Evolutionary conservation across 2,888 invertebrate genomes (phyloP).

Genomic region (Napeogenes sylphis): DNA sequence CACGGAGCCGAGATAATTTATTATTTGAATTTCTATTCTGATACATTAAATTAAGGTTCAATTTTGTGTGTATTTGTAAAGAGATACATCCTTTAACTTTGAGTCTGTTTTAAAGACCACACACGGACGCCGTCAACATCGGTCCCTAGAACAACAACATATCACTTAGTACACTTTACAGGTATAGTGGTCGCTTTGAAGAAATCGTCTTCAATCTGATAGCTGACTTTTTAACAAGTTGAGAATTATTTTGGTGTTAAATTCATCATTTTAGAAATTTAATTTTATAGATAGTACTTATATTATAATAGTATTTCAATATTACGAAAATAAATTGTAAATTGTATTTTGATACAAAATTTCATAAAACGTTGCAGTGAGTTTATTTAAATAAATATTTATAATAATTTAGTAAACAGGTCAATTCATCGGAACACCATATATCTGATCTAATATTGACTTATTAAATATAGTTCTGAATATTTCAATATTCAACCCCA

Average conservation of each 20-base stretch:
- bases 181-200: constrained; percentile 68
- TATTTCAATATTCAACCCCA: constrained; percentile 7
- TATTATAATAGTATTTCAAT: neutral
- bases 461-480: too few species aligned
- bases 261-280: too few species aligned
- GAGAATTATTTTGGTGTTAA: neutral
- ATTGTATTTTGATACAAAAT: too few species aligned
- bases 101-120: constrained; percentile 57
- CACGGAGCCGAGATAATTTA: constrained; percentile 27
- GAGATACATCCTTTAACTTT: constrained; percentile 37
- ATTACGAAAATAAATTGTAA: too few species aligned
- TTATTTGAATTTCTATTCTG: constrained; percentile 35
- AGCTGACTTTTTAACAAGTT: constrained; percentile 23
- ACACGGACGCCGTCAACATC: constrained; percentile 70
- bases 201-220: constrained; percentile 52
- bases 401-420: too few species aligned
- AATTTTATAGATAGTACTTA: neutral
- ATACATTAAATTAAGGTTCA: constrained; percentile 37
- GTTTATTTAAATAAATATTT: too few species aligned
- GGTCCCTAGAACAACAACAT: constrained; percentile 72
- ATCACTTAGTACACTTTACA: constrained; percentile 73
- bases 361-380: too few species aligned
- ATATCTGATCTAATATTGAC: too few species aligned
- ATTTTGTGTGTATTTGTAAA: constrained; percentile 34
- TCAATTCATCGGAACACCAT: too few species aligned